Evolutionary conservation across 2,113 vertebrate genomes (phyloP).

Genomic region (Pseudopipra pipra): DNA sequence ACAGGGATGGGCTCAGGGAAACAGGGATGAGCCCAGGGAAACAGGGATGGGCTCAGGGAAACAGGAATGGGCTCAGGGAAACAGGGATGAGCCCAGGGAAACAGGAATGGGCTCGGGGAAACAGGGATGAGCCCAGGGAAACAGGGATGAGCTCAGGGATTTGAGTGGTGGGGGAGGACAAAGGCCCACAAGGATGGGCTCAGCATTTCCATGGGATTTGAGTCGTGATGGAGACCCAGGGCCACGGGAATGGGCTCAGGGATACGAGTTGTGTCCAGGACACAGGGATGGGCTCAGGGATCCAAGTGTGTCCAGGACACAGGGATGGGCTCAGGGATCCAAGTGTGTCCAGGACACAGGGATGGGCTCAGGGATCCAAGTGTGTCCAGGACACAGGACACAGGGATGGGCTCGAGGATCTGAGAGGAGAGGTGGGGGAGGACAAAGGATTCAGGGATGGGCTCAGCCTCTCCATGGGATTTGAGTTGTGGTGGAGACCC

Average conservation of each 20-base stretch:
- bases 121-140: too few relatives aligned
- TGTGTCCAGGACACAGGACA: too few relatives aligned
- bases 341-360: too few relatives aligned
- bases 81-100: too few relatives aligned
- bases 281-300: background rate
- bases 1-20: too few relatives aligned
- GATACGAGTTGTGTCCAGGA: too few relatives aligned
- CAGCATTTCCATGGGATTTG: background rate
- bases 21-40: background rate
- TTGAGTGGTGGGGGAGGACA: background rate
- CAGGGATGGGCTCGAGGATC: background rate
- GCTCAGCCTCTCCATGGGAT: background rate
- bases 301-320: accelerated
- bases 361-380: background rate
- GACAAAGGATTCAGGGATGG: background rate
- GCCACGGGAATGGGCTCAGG: background rate
- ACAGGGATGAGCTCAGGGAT: background rate
- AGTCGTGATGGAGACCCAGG: background rate
- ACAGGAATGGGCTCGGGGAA: too few relatives aligned
- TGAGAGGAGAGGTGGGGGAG: accelerated
- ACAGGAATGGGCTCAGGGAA: too few relatives aligned
- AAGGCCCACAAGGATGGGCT: background rate
- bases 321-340: background rate
- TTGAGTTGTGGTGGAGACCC: background rate
- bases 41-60: too few relatives aligned